Base-by-base conservation (phyloP, 1,140 invertebrate genomes). In the Cotesia chilonis region DNA sequence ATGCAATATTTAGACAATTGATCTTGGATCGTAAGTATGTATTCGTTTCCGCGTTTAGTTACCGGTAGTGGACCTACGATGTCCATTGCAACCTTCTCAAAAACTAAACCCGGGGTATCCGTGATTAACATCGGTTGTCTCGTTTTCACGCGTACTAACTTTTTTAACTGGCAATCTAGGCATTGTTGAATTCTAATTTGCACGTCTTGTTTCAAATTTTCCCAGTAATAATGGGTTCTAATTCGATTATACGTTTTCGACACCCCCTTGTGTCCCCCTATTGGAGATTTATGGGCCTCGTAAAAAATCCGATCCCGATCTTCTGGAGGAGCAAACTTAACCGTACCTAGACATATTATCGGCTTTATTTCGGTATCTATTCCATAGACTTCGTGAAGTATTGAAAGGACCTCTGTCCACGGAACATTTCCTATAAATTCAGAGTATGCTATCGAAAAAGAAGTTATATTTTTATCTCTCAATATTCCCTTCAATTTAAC, bases 341-440 rank as follows among this genome's bases (percentile, higher is more conserved):
- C 37, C 12, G 35, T 63, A 9, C 60, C 60, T 10, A 63, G 3
- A 63, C 60, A 63, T n/a, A 63, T 63, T 9, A 63, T 63, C 0
- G 36, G 6, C 37, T 63, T 63, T 37, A 38, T 63, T 9, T 12
- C 28, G 28, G 28, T 36, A 38, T n/a, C 60, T 4, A 12, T 35
- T 4, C 2, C 7, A 14, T 36, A 63, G 36, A 63, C 36, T 4
- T 12, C 35, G 3, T 63, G 14, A 37, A 63, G 10, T 37, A 63
- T 38, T 3, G 60, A 36, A 5, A 63, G 2, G 5, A 63, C 35
- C 1, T 63, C 28, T 12, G 9, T 12, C 60, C 60, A 63, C 4
- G 60, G 60, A 36, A 60, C 14, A 12, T 60, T 60, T 60, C 9
- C 59, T 35, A 5, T 60, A 60, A 6, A 28, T 28, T 63, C 20